These are phyloP conservation scores for Mesembrinibis cayennensis DNA, from an alignment of 2,113 vertebrate genomes.

Conservation along the genomic window DNA sequence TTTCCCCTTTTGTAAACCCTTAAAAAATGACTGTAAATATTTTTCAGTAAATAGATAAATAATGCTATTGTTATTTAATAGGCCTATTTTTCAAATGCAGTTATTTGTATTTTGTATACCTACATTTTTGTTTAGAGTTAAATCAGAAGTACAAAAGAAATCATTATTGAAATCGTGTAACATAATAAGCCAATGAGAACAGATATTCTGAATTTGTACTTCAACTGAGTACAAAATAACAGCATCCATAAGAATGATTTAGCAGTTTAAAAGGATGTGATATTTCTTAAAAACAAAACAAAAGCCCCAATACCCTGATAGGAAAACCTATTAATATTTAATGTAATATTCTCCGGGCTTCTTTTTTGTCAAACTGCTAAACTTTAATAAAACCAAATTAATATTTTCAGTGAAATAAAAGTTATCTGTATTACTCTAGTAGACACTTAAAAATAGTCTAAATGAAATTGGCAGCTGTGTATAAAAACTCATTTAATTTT, in stretches of 20 bases:
- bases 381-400: conserved; percentile 21
- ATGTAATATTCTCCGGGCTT: background rate
- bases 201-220: background rate
- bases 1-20: background rate
- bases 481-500: conserved; percentile 8
- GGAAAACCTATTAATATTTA: background rate
- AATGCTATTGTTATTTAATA: background rate
- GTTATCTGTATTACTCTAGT: background rate
- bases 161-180: background rate
- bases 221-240: background rate
- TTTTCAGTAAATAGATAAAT: background rate
- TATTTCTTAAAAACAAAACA: background rate
- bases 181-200: background rate
- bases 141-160: background rate
- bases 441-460: background rate
- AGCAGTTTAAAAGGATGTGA: background rate
- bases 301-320: accelerated
- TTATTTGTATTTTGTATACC: background rate
- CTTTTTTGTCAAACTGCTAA: background rate
- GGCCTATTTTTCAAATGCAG: background rate
- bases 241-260: background rate
- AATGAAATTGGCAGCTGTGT: background rate
- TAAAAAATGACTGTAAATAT: background rate
- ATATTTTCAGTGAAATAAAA: conserved; percentile 14
- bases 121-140: background rate